A percentile compares a stretch with the other conserved stretches of the same genome.
Evolutionary conservation across 2,888 invertebrate genomes (phyloP).

Genomic region (Cyclophora albipunctata): DNA sequence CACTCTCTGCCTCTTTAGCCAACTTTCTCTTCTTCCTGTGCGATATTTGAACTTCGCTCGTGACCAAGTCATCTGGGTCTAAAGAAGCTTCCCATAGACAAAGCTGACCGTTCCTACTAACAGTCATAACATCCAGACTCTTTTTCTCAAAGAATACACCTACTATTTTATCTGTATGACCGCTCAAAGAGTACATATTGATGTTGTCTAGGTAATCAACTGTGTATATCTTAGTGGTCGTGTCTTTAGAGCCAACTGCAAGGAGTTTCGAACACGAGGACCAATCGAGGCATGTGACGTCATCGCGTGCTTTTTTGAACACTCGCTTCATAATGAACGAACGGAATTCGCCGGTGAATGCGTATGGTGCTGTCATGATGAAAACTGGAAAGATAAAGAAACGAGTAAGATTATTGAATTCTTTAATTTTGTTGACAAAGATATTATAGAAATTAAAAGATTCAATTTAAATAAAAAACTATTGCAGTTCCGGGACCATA

Average conservation of each 20-base stretch:
- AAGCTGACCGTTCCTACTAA: slow-evolving; percentile 89
- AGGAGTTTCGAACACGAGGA: slow-evolving; percentile 91
- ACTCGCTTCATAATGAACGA: slow-evolving; percentile 90
- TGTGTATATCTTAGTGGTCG: slow-evolving; percentile 88
- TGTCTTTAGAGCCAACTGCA: slow-evolving; percentile 94
- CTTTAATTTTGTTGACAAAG: not conserved
- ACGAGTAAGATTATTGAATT: slow-evolving; percentile 3
- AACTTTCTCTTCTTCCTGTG: slow-evolving; percentile 65
- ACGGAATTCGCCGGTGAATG: slow-evolving; percentile 87
- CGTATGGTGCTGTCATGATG: slow-evolving; percentile 90
- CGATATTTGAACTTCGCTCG: slow-evolving; percentile 62
- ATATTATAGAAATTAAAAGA: too few species aligned
- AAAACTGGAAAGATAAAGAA: slow-evolving; percentile 84
- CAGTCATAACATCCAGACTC: slow-evolving; percentile 88
- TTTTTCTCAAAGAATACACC: slow-evolving; percentile 91
- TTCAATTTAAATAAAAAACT: too few species aligned
- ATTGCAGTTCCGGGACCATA: too few species aligned
- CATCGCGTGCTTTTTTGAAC: slow-evolving; percentile 88
- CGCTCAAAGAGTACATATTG: slow-evolving; percentile 83
- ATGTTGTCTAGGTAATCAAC: slow-evolving; percentile 85
- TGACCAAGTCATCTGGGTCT: slow-evolving; percentile 80
- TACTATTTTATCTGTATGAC: slow-evolving; percentile 89
- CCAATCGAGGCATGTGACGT: slow-evolving; percentile 93
- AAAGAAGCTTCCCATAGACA: slow-evolving; percentile 91
- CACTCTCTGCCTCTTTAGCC: slow-evolving; percentile 67